Evolutionary conservation across 2,888 invertebrate genomes (phyloP).

Genomic region (Halocaridina rubra): DNA sequence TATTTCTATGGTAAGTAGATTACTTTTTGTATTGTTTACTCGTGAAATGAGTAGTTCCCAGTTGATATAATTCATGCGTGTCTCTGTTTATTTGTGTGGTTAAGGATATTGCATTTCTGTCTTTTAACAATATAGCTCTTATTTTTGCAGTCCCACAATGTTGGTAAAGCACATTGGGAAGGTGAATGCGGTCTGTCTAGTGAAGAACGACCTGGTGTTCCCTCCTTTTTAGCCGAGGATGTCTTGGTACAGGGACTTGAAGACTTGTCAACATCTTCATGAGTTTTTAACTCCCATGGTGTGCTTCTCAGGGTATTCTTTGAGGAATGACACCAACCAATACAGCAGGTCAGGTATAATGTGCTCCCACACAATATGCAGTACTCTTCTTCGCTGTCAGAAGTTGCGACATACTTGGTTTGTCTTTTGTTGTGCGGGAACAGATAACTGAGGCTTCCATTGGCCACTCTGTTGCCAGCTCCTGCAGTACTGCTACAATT

Average conservation of each 20-base stretch:
- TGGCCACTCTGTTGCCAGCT: not conserved
- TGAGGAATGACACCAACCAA: not conserved
- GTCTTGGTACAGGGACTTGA: constrained; percentile 56
- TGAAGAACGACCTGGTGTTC: constrained; percentile 54
- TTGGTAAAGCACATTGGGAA: constrained; percentile 79
- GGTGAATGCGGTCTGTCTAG: constrained; percentile 74
- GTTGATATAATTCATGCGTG: too few species aligned
- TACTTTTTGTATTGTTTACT: too few species aligned
- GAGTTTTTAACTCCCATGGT: constrained; percentile 20
- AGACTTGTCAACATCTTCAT: constrained; percentile 54
- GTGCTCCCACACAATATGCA: not conserved
- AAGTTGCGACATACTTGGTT: not conserved
- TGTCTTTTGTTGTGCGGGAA: not conserved
- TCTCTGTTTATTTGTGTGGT: too few species aligned
- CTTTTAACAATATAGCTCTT: too few species aligned
- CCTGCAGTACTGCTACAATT: not conserved
- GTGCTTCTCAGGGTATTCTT: not conserved
- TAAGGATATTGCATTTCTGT: too few species aligned
- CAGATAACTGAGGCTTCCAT: not conserved
- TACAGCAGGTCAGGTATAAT: constrained; percentile 29
- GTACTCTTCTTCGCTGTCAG: not conserved
- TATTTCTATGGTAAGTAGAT: constrained; percentile 80
- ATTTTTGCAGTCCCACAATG: constrained; percentile 78
- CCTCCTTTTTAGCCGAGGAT: constrained; percentile 50
- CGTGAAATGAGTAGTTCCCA: too few species aligned